Evolutionary conservation across 2,888 invertebrate genomes (phyloP).

Genomic region (Griposia aprilina): DNA sequence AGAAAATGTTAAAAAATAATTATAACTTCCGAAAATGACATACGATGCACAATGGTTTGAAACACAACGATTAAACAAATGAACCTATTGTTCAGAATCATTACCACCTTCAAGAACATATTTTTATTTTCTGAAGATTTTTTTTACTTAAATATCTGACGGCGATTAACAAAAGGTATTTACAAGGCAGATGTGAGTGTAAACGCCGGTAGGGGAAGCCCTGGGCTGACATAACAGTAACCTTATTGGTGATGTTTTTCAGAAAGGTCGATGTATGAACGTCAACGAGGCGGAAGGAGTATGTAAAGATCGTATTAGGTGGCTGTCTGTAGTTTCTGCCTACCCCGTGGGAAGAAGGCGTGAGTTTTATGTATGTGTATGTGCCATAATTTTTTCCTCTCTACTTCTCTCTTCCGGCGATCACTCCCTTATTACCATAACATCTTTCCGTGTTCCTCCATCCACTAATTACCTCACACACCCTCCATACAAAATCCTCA

Average conservation of each 20-base stretch:
- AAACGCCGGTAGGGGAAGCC: too few relatives aligned
- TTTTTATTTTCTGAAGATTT: not conserved
- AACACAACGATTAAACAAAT: not conserved
- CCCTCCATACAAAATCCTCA: constrained; percentile 19
- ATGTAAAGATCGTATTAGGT: too few relatives aligned
- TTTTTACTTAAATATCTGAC: not conserved
- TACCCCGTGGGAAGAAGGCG: too few relatives aligned
- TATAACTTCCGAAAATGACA: not conserved
- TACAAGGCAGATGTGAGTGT: too few relatives aligned
- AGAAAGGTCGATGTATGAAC: too few relatives aligned
- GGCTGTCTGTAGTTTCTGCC: too few relatives aligned
- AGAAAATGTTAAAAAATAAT: not conserved
- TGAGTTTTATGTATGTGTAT: too few relatives aligned
- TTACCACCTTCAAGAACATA: not conserved
- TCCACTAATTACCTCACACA: not conserved
- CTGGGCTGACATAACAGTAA: too few relatives aligned
- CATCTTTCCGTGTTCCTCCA: not conserved
- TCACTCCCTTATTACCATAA: not conserved
- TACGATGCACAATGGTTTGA: not conserved
- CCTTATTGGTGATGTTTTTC: too few relatives aligned
- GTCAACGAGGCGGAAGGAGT: too few relatives aligned
- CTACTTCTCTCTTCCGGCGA: not conserved
- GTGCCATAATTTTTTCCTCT: too few relatives aligned
- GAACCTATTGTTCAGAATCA: not conserved
- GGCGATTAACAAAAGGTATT: too few relatives aligned